Evolutionary conservation across 2,113 vertebrate species (phyloP).

Genomic region (Lonchura striata): DNA sequence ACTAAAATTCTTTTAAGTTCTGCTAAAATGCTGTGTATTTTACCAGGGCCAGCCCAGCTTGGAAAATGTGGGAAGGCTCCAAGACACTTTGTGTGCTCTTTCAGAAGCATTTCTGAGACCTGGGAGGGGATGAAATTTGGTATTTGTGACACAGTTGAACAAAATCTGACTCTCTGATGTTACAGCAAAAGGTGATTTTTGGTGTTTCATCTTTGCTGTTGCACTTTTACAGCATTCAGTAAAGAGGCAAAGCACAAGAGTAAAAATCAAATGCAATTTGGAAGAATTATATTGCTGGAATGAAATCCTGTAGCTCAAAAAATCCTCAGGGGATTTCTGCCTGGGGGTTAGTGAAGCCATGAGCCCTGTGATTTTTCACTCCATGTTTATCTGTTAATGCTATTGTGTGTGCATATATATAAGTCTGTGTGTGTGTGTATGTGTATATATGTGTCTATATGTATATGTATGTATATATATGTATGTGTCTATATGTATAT

Average conservation of each 20-base stretch:
- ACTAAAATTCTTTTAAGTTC: not conserved
- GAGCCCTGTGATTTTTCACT: not conserved
- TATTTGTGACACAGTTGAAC: not conserved
- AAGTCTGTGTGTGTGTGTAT: too few species aligned
- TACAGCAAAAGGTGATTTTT: not conserved
- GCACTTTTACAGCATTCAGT: not conserved
- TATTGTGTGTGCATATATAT: fast-evolving
- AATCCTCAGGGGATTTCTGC: not conserved
- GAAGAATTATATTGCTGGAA: not conserved
- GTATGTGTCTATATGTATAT: too few species aligned
- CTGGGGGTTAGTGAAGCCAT: not conserved
- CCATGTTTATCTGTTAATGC: not conserved
- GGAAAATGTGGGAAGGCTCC: not conserved
- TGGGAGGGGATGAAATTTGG: not conserved
- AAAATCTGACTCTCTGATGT: not conserved
- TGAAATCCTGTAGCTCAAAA: not conserved
- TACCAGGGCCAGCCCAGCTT: not conserved
- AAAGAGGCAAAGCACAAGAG: not conserved
- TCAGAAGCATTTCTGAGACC: not conserved
- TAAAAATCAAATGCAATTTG: not conserved
- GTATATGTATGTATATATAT: fast-evolving
- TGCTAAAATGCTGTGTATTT: not conserved
- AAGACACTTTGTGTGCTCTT: not conserved
- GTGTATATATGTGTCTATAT: not conserved
- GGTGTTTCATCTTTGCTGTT: not conserved